Conservation (phyloP, 2,113 vertebrate species). For the Baryphthengus martii region DNA sequence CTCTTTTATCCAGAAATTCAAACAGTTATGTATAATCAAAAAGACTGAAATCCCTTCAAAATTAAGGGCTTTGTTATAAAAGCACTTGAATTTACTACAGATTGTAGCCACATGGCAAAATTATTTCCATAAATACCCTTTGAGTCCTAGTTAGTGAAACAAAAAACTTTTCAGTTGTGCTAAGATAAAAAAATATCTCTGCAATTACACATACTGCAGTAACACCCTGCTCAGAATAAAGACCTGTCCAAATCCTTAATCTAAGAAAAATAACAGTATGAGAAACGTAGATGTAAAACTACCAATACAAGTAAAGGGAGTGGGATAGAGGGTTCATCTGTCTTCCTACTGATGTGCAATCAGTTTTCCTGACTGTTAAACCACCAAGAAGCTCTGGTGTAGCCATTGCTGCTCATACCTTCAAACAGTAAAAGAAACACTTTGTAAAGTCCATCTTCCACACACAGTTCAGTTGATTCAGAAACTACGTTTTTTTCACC, state of each 20-base stretch:
- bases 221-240: background rate
- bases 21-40: background rate
- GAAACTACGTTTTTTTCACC: background rate
- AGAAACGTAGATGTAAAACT: background rate
- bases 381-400: background rate
- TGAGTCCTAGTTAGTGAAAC: background rate
- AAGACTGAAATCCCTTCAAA: conserved; percentile 34
- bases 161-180: background rate
- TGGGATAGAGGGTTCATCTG: background rate
- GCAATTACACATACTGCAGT: background rate
- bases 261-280: background rate
- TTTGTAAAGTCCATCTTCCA: background rate
- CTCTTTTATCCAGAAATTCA: conserved; percentile 19
- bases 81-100: conserved; percentile 25
- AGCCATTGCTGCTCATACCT: background rate
- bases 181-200: conserved; percentile 12
- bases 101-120: conserved; percentile 25
- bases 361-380: background rate
- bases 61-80: conserved; percentile 25
- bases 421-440: background rate
- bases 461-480: background rate
- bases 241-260: background rate
- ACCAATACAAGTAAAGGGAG: rapidly evolving
- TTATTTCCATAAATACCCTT: background rate
- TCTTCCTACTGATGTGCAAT: background rate